Conservation (phyloP, 2,888 invertebrate genomes). For the Lepeophtheirus nordmannii region DNA sequence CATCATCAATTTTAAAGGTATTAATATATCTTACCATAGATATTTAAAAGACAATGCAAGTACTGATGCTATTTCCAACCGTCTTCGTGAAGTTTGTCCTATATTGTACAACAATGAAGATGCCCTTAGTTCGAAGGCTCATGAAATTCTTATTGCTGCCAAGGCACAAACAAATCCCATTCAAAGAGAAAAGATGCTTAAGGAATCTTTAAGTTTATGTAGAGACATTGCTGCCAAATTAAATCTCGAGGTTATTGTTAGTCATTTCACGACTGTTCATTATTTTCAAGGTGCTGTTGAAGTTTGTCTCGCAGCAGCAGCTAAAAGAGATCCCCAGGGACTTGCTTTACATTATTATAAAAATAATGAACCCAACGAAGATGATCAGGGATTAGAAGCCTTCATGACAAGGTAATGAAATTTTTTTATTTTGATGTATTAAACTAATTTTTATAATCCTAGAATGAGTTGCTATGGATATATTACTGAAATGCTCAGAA, state of each 20-base stretch:
- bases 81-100: conserved; percentile 77
- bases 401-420: conserved; percentile 46
- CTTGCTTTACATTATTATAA: conserved; percentile 72
- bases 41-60: conserved; percentile 90
- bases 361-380: conserved; percentile 62
- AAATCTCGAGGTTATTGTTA: conserved; percentile 7
- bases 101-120: conserved; percentile 85
- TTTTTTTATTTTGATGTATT: conserved; percentile 11
- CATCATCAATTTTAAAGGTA: neutral
- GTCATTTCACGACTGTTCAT: conserved; percentile 35
- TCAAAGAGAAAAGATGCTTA: conserved; percentile 57
- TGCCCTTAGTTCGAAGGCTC: conserved; percentile 86
- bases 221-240: conserved; percentile 20
- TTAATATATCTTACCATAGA: conserved; percentile 32
- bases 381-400: conserved; percentile 61
- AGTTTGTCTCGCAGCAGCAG: conserved; percentile 64
- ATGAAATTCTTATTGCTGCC: conserved; percentile 69
- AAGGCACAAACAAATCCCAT: conserved; percentile 49
- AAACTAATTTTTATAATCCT: neutral
- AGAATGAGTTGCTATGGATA: conserved; percentile 80
- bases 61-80: conserved; percentile 73
- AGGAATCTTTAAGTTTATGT: conserved; percentile 49
- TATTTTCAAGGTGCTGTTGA: conserved; percentile 81
- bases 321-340: conserved; percentile 72
- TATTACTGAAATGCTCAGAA: conserved; percentile 49